These are phyloP conservation scores for Meiosimyza platycephala DNA, from an alignment of 2,888 invertebrate genomes.

Conservation along the genomic window DNA sequence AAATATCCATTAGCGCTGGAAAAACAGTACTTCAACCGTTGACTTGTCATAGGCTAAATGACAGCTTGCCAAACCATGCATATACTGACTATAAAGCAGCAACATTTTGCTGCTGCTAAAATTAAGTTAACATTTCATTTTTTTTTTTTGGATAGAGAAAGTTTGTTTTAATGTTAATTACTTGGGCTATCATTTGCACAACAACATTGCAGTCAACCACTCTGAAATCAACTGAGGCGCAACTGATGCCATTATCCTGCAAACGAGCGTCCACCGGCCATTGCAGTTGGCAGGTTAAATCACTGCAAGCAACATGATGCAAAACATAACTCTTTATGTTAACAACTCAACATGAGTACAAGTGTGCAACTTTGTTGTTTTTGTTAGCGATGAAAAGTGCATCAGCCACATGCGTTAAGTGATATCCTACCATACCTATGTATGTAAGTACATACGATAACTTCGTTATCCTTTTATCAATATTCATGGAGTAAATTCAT, in stretches of 20 bases:
- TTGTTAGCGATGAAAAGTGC: constrained; percentile 22
- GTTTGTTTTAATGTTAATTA: constrained; percentile 44
- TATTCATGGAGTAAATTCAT: constrained; percentile 24
- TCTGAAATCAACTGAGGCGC: constrained; percentile 26
- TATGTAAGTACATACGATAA: background rate
- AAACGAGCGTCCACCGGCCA: constrained; percentile 1
- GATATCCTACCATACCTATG: constrained; percentile 15
- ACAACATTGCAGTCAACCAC: constrained; percentile 6
- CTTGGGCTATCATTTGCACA: constrained; percentile 42
- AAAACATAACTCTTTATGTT: constrained; percentile 35
- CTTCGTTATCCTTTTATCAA: constrained; percentile 31
- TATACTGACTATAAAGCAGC: constrained; percentile 38
- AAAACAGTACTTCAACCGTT: background rate
- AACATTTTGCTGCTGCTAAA: constrained; percentile 40
- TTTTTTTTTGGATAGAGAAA: background rate
- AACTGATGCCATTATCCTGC: constrained; percentile 31
- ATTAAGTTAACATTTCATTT: constrained; percentile 54
- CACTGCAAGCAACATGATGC: constrained; percentile 16
- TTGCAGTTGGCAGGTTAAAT: constrained; percentile 21
- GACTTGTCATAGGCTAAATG: background rate
- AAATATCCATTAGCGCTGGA: constrained; percentile 54
- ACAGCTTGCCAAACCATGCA: background rate
- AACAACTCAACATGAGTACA: constrained; percentile 24
- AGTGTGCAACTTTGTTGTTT: constrained; percentile 3
- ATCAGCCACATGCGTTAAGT: constrained; percentile 32